Conservation (phyloP, 2,888 invertebrate species). For the Timandra comae region DNA sequence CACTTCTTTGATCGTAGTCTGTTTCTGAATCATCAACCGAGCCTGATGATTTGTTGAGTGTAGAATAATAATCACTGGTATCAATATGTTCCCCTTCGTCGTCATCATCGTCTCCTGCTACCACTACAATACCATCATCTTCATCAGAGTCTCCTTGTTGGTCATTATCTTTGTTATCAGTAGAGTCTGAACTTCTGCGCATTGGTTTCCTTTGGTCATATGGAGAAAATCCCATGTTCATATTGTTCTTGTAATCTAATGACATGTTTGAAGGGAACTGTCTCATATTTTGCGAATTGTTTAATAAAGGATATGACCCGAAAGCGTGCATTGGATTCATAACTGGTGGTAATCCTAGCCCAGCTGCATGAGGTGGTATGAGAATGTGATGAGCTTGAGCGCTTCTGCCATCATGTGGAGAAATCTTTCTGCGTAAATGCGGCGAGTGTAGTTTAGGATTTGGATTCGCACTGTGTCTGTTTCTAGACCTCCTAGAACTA, state of each 20-base stretch:
- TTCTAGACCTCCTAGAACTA: conserved; percentile 95
- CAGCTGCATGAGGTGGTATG: conserved; percentile 82
- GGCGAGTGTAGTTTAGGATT: conserved; percentile 99
- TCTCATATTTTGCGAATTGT: conserved; percentile 81
- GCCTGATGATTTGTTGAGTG: conserved; percentile 55
- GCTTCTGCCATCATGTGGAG: conserved; percentile 94
- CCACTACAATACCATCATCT: conserved; percentile 86
- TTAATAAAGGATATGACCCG: conserved; percentile 86
- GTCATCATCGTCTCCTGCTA: conserved; percentile 86
- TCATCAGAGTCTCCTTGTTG: conserved; percentile 82
- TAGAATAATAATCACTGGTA: conserved; percentile 63
- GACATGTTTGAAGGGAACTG: conserved; percentile 70
- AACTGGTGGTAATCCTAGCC: conserved; percentile 79
- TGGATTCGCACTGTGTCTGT: conserved; percentile 98
- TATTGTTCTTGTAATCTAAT: conserved; percentile 69
- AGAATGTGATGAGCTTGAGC: conserved; percentile 90
- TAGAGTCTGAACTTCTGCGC: conserved; percentile 52
- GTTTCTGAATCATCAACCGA: conserved; percentile 64
- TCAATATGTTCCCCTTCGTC: conserved; percentile 78
- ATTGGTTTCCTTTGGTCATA: conserved; percentile 54
- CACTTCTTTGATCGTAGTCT: conserved; percentile 63
- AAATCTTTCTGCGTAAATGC: conserved; percentile 93
- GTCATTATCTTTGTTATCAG: conserved; percentile 75
- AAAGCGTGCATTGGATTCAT: conserved; percentile 85
- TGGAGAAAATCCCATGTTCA: conserved; percentile 53